phyloP scores from a whole-genome alignment of 2,113 vertebrate genomes.

The Pavo muticus region DNA sequence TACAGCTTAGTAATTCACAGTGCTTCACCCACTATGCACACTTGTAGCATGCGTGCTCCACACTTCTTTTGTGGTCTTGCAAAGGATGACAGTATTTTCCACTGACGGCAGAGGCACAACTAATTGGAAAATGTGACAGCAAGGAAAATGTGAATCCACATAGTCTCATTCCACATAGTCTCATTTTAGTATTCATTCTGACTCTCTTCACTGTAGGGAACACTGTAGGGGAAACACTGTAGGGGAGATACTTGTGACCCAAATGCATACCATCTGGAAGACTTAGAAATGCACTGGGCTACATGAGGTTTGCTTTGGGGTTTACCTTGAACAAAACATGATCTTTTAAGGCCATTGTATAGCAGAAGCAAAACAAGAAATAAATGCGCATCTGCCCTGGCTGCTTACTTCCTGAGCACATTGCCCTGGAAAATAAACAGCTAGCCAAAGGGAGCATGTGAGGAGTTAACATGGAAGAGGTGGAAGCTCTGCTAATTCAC shows the following conservation, averaged over 20 bases:
- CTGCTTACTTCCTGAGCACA: neutral
- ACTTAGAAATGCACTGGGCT: neutral
- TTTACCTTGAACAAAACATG: neutral
- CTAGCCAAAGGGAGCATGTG: accelerated
- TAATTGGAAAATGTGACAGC: neutral
- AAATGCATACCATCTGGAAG: neutral
- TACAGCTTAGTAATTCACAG: neutral
- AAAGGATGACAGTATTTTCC: neutral
- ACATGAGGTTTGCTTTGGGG: neutral
- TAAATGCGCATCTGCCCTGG: neutral
- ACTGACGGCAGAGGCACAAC: neutral
- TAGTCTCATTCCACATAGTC: neutral
- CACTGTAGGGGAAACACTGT: neutral
- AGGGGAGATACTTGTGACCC: neutral
- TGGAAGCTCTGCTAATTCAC: neutral
- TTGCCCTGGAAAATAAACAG: neutral
- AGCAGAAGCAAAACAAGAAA: neutral
- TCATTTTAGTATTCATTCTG: neutral
- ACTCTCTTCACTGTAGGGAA: neutral
- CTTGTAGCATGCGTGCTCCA: neutral
- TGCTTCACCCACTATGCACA: neutral
- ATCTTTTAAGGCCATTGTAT: neutral
- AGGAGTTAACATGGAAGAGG: neutral
- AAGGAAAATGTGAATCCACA: neutral
- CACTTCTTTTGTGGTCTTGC: neutral